phyloP scores from a whole-genome alignment of 2,113 vertebrate genomes.

The Percopsis transmontana region DNA sequence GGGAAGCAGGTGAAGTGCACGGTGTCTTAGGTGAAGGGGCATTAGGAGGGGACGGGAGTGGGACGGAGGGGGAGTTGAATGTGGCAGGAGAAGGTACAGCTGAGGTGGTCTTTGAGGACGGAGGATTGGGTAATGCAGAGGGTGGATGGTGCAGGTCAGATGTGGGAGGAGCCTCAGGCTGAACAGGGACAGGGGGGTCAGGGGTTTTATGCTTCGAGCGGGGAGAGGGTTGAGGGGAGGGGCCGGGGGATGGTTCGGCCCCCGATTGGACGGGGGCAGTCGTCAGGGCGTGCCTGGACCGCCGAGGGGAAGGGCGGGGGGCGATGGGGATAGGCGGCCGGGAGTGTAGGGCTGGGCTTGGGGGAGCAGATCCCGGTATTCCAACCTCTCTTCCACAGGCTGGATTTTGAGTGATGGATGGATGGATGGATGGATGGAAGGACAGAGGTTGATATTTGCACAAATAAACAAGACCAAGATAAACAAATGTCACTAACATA shows the following conservation, averaged over 20 bases:
- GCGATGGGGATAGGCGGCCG: slow-evolving; percentile 64
- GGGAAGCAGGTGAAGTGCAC: neutral
- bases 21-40: slow-evolving; percentile 7
- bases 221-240: slow-evolving; percentile 67
- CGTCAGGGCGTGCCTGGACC: slow-evolving; percentile 31
- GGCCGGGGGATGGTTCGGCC: slow-evolving; percentile 36
- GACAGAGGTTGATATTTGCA: slow-evolving; percentile 6
- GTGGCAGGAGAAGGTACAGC: neutral
- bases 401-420: slow-evolving; percentile 36
- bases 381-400: slow-evolving; percentile 41
- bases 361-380: slow-evolving; percentile 14
- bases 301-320: slow-evolving; percentile 60
- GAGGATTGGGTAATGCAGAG: neutral
- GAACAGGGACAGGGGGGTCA: neutral
- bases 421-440: slow-evolving; percentile 13
- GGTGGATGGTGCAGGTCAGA: slow-evolving; percentile 12
- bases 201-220: slow-evolving; percentile 48
- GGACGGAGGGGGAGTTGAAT: neutral
- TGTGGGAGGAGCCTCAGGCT: slow-evolving; percentile 7
- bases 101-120: neutral
- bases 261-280: slow-evolving; percentile 41
- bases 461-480: slow-evolving; percentile 19
- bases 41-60: neutral
- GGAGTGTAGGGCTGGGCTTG: slow-evolving; percentile 30
- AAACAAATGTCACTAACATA: slow-evolving; percentile 7